phyloP scores from a whole-genome alignment of 2,797 vertebrate genomes.

The Melanotaenia pygmaea region DNA sequence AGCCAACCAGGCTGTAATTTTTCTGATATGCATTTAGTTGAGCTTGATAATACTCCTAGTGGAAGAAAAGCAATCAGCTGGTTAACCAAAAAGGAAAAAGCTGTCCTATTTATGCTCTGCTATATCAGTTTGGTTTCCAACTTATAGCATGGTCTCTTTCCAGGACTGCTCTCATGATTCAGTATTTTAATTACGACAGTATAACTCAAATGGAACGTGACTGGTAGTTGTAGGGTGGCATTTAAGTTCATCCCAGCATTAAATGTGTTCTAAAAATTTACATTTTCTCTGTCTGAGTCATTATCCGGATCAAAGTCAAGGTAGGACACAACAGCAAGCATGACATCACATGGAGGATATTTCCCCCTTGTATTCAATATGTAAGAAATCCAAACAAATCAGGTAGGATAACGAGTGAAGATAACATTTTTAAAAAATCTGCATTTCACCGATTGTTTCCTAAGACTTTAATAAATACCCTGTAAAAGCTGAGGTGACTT shows the following conservation, averaged over 20 bases:
- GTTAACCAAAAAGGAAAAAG: constrained; percentile 26
- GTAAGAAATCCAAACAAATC: constrained; percentile 1
- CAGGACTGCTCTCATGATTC: not conserved
- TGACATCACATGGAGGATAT: not conserved
- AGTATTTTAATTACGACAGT: constrained; percentile 35
- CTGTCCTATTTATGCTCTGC: not conserved
- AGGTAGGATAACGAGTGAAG: constrained; percentile 2
- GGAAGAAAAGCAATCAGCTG: constrained; percentile 51
- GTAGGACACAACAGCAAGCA: constrained; percentile 18
- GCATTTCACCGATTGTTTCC: too few relatives aligned
- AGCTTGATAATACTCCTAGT: constrained; percentile 53
- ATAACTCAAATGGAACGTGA: constrained; percentile 44
- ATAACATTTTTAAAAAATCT: constrained; percentile 8
- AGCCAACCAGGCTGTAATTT: constrained; percentile 53
- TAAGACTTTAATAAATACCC: too few relatives aligned
- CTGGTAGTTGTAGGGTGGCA: constrained; percentile 33
- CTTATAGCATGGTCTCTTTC: too few relatives aligned
- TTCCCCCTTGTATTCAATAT: constrained; percentile 3
- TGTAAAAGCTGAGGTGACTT: too few relatives aligned
- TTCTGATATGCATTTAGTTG: constrained; percentile 63
- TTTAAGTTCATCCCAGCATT: constrained; percentile 51
- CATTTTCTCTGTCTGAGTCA: constrained; percentile 34
- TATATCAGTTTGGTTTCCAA: not conserved
- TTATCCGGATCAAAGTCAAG: constrained; percentile 36
- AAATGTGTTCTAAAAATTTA: constrained; percentile 37